Evolutionary conservation across 2,113 vertebrate genomes (phyloP), one percentile per base, ranked within the genome.

Genomic region (Andinoacara biseriatus): DNA sequence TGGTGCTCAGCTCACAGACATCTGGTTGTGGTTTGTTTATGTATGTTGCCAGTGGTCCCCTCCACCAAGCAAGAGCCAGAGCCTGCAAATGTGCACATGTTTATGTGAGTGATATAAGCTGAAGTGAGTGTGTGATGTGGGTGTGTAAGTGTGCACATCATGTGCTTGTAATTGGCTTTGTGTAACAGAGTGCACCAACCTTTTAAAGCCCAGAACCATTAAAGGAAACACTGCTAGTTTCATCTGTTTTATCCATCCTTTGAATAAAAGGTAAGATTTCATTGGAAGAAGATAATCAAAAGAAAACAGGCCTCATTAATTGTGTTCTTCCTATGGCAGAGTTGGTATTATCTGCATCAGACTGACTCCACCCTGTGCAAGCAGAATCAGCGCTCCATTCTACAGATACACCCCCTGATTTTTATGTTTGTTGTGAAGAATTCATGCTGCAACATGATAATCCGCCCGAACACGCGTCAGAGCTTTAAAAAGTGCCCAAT

Each of bases 1-100:
- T 40, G n/a, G 57, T 8, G 57, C 76, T 82, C 80, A 7, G 72
- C 76, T 69, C 86, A 11, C 72, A 58, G 17, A 92, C 94, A 94
- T 95, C 94, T 95, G 93, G 87, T 90, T 83, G 91, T 90, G 89
- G 91, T 94, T 93, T 92, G 82, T 91, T 92, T 85, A 82, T 91
- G 86, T 85, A 60, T 84, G 77, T 90, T 91, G 84, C 89, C 78
- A 87, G 85, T 79, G 86, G 85, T 87, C 80, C 76, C 62, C 57
- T 86, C 78, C 79, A 69, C 61, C 75, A 54, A 56, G 85, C 80
- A 38, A 74, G 5, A 91, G 69, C 77, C 76, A 62, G 72, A 77
- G 76, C 69, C 72, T 58, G 49, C 76, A 83, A 90, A 87, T 29
- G 60, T 79, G 86, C 82, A 78, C 86, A 79, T 67, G 65, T 87